Base-by-base conservation (phyloP, 2,888 invertebrate genomes). In the Lithophane ornitopus region DNA sequence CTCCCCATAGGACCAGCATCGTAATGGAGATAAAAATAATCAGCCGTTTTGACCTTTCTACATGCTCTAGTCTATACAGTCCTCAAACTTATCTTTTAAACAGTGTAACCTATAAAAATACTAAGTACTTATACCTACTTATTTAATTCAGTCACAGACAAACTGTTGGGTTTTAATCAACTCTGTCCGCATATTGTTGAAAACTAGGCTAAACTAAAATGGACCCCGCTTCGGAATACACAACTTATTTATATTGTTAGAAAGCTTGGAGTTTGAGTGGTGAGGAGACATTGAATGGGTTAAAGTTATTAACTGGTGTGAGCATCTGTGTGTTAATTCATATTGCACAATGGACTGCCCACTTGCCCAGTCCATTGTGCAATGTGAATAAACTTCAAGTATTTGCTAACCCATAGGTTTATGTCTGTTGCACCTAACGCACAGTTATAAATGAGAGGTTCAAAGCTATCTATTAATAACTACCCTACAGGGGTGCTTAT, bases 381-480 rank as follows among this genome's bases (percentile, higher is more conserved):
- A 44, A 12, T 26, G 28, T n/a, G 28, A 7, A n/a, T 70, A 7
- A 12, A 34, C 3, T 63, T 46, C 2, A 16, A 46, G 34, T 61
- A 22, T 14, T 12, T 61, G 11, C 12, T n/a, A n/a, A n/a, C n/a
- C n/a, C n/a, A n/a, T n/a, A n/a, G 56, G 22, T 41, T 41, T 34
- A 74, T 22, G 4, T 26, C 14, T 44, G 49, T 44, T 74, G 54
- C 75, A 66, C 0, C 49, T 62, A 67, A 49, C 14, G n/a, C 34
- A n/a, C 12, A 66, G 59, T 74, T 62, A 56, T 26, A 65, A 74
- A 65, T 79, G 74, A 82, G 49, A n/a, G 16, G 67, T 63, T 74
- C 72, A 65, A 74, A 85, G 74, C 54, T 70, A 7, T 56, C 44
- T 83, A 85, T 78, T 70, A 62, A 63, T 85, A 81, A 19, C 66